These are phyloP conservation scores for Hermetia illucens DNA, from an alignment of 1,140 invertebrate species.

Conservation along the genomic window DNA sequence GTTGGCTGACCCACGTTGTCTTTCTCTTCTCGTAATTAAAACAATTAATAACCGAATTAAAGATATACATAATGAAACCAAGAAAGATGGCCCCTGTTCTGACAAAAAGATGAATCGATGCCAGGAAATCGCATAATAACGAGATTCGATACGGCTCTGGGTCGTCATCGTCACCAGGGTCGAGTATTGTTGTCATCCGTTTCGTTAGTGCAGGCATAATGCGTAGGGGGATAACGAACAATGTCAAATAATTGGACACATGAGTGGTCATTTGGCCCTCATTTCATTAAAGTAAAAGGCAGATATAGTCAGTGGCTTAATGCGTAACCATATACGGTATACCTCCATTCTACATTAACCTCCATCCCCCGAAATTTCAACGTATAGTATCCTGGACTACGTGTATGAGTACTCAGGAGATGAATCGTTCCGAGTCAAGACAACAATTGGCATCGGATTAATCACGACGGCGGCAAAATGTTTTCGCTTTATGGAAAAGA, in stretches of 20 bases:
- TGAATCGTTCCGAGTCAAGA: neutral
- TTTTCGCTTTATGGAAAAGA: too few relatives aligned
- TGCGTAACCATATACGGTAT: neutral
- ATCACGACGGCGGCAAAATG: too few relatives aligned
- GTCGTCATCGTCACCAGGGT: too few relatives aligned
- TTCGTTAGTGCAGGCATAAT: too few relatives aligned
- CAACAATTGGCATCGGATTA: neutral
- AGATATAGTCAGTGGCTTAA: too few relatives aligned
- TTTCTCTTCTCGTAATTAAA: neutral
- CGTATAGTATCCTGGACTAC: too few relatives aligned
- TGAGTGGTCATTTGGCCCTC: conserved; percentile 1
- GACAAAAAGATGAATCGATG: neutral
- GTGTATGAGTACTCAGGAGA: too few relatives aligned
- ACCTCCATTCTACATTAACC: too few relatives aligned
- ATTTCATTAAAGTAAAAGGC: conserved; percentile 1
- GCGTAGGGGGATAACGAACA: neutral
- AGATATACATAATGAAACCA: too few relatives aligned
- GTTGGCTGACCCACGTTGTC: neutral
- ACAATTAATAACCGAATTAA: neutral
- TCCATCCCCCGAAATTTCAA: neutral
- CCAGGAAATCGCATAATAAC: neutral
- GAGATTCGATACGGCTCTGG: neutral
- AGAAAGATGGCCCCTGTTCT: neutral
- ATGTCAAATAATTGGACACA: neutral
- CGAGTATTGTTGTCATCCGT: too few relatives aligned